Base-by-base conservation (phyloP, 37 sponge, comb jelly and placozoan species). In the Aplysina aerophoba region DNA sequence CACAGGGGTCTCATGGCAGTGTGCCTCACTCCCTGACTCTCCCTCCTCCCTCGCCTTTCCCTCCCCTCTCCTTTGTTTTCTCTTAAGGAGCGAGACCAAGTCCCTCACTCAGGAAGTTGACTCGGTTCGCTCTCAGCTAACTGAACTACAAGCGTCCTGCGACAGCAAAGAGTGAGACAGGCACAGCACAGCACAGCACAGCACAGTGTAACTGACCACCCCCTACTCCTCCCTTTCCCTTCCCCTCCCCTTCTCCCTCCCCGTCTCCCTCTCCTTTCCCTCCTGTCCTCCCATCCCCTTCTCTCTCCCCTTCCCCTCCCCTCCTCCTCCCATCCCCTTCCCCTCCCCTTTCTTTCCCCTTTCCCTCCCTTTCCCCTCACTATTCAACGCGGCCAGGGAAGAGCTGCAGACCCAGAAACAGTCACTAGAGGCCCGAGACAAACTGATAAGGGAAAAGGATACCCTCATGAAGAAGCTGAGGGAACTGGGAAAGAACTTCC, bases 401-500 rank as follows among this genome's bases (percentile, higher is more conserved):
- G 71, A 69, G 34, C 1, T 69, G 71, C 13, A 4, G 71, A 11
- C 71, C 2, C 71, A 34, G 34, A 30, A 69, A 35, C 11, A 30
- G 17, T 69, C 33, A 17, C 27, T 69, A 35, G 71, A 69, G 71
- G 28, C 33, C 0, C 28, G 34, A 35, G 71, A 69, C 31, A 69
- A 28, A 30, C 35, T 4, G 28, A 1, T 69, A 35, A 69, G 30
- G 33, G 71, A 69, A 35, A 69, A 69, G 34, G 71, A 69, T 4
- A 35, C 71, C 19, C 1, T 69, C 2, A 69, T 34, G 15, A 69
- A 69, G 71, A 69, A 89, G 87, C 59, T 92, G 34, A 82, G 84
- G 2, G 90, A 92, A 0, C 55, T 92, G 30, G 93, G 93, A 2
- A 81, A 85, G 17, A 89, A 89, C 69, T 89, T 64, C 61, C 78